phyloP scores from a whole-genome alignment of 2,113 vertebrate species.

The Electrona antarctica region DNA sequence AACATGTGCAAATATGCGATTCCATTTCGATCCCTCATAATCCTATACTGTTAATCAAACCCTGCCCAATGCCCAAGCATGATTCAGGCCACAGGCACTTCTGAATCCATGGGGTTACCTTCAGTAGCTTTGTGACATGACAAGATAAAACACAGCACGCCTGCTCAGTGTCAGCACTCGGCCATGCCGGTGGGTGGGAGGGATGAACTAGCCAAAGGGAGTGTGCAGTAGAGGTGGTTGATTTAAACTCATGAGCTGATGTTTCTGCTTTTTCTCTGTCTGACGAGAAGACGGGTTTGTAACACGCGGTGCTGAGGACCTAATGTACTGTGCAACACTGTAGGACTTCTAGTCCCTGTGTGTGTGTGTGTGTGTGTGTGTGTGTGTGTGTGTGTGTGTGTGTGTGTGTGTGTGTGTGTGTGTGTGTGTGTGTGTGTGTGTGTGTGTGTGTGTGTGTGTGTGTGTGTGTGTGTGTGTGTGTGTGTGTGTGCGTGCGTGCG shows the following conservation, averaged over 20 bases:
- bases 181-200: slow-evolving; percentile 38
- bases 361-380: background rate
- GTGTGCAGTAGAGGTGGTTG: slow-evolving; percentile 63
- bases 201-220: slow-evolving; percentile 55
- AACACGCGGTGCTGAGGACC: slow-evolving; percentile 4
- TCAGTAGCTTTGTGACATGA: slow-evolving; percentile 70
- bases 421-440: background rate
- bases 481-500: too few species aligned
- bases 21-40: too few species aligned
- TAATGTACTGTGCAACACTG: slow-evolving; percentile 9
- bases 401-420: background rate
- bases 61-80: too few species aligned
- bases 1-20: too few species aligned
- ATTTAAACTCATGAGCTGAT: slow-evolving; percentile 71
- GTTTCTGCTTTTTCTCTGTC: slow-evolving; percentile 66
- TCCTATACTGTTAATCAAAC: too few species aligned
- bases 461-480: background rate
- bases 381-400: background rate
- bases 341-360: background rate
- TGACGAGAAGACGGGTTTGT: slow-evolving; percentile 5
- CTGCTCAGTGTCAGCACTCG: slow-evolving; percentile 73
- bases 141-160: slow-evolving; percentile 71
- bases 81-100: slow-evolving; percentile 15
- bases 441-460: background rate
- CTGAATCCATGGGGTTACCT: slow-evolving; percentile 45